Evolutionary conservation across 1,140 invertebrate genomes (phyloP).

Genomic region (Theocolax elegans): DNA sequence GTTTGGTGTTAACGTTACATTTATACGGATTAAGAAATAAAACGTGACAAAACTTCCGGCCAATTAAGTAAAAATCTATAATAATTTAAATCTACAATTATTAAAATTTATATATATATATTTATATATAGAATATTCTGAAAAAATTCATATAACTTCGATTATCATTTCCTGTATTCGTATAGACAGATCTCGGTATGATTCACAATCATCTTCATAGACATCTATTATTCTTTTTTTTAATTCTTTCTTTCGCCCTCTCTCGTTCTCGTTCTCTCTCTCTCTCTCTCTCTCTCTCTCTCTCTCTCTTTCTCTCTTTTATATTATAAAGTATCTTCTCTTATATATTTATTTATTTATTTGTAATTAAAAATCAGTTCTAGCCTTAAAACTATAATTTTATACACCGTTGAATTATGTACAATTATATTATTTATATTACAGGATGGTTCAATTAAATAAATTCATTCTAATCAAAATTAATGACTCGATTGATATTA

Average conservation of each 20-base stretch:
- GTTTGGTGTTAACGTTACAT: constrained; percentile 20
- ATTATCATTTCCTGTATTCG: constrained; percentile 35
- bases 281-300: no score
- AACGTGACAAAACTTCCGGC: constrained; percentile 23
- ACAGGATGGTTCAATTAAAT: constrained; percentile 46
- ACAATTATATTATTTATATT: constrained; percentile 53
- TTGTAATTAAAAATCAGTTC: constrained; percentile 45
- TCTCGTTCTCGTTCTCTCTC: no score
- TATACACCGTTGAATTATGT: constrained; percentile 55
- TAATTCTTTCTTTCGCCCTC: constrained; percentile 37
- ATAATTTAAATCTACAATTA: constrained; percentile 40
- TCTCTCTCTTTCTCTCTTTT: no score
- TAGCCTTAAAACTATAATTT: constrained; percentile 47
- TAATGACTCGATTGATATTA: constrained; percentile 13
- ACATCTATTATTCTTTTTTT: constrained; percentile 35
- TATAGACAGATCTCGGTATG: constrained; percentile 37
- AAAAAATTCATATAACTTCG: constrained; percentile 37
- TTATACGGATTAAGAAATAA: constrained; percentile 26
- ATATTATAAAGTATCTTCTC: constrained; percentile 39
- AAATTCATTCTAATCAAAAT: constrained; percentile 22
- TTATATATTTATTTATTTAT: constrained; percentile 46
- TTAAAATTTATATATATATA: constrained; percentile 36
- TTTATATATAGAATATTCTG: constrained; percentile 37
- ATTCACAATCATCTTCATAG: constrained; percentile 25
- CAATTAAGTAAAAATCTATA: constrained; percentile 38